Conservation (phyloP, 2,113 vertebrate species). For the Sturnus vulgaris region DNA sequence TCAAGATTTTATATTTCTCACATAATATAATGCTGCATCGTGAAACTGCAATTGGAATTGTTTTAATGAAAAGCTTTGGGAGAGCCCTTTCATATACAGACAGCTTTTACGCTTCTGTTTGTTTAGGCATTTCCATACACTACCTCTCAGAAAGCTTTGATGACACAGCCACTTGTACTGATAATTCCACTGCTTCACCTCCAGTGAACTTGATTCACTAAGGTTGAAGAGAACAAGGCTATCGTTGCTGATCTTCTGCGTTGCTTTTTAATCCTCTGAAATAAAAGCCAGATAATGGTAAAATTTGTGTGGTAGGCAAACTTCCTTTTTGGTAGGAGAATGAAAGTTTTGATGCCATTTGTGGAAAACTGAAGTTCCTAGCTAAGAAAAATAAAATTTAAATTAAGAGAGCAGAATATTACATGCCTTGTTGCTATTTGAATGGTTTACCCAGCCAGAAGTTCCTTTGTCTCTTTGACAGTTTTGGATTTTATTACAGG, state of each 20-base stretch:
- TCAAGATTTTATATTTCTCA: slow-evolving; percentile 59
- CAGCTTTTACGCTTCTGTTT: slow-evolving; percentile 68
- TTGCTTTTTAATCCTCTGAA: slow-evolving; percentile 73
- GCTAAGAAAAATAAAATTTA: neutral
- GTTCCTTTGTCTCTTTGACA: slow-evolving; percentile 32
- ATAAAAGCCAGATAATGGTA: slow-evolving; percentile 65
- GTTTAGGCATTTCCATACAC: slow-evolving; percentile 71
- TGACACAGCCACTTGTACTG: slow-evolving; percentile 74
- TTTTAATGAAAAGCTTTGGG: slow-evolving; percentile 57
- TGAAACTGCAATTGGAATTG: slow-evolving; percentile 46
- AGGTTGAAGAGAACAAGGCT: slow-evolving; percentile 74
- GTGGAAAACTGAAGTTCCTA: neutral
- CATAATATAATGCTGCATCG: slow-evolving; percentile 26
- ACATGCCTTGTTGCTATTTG: neutral
- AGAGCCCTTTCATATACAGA: slow-evolving; percentile 28
- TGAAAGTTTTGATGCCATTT: neutral
- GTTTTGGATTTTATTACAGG: neutral
- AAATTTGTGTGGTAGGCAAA: slow-evolving; percentile 47
- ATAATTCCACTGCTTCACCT: slow-evolving; percentile 77
- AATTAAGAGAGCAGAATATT: neutral
- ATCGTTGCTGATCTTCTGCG: slow-evolving; percentile 64
- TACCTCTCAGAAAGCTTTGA: slow-evolving; percentile 66
- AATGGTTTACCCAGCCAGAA: neutral
- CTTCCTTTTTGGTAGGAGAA: slow-evolving; percentile 25
- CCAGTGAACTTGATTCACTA: slow-evolving; percentile 71